These are phyloP conservation scores for Cyprinodon variegatus DNA, from an alignment of 2,113 vertebrate species.

Conservation along the genomic window DNA sequence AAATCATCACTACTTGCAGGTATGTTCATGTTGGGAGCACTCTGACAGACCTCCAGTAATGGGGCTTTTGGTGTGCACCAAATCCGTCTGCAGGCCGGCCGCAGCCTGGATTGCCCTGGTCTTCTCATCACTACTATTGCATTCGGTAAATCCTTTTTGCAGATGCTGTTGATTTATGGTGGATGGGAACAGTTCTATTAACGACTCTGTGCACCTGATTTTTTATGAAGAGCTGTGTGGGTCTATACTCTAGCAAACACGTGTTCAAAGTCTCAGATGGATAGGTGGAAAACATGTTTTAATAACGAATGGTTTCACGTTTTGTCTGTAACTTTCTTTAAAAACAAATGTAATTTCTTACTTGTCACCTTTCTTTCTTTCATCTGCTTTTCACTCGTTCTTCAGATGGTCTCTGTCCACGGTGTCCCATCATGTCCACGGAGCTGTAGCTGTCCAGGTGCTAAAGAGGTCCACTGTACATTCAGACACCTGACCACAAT, in stretches of 20 bases:
- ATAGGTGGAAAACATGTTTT: not conserved
- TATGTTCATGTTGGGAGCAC: conserved; percentile 71
- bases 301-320: too few species aligned
- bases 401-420: conserved; percentile 31
- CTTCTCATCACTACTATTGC: conserved; percentile 60
- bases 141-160: conserved; percentile 50
- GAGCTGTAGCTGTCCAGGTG: conserved; percentile 78
- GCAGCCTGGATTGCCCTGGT: conserved; percentile 66
- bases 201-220: not conserved
- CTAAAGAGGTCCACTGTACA: conserved; percentile 82
- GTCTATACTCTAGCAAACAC: not conserved
- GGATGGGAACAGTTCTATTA: too few species aligned
- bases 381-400: not conserved
- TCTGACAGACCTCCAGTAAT: conserved; percentile 65
- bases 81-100: conserved; percentile 44
- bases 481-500: conserved; percentile 78
- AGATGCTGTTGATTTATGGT: not conserved
- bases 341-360: not conserved
- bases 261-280: not conserved
- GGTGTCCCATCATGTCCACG: conserved; percentile 65
- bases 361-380: not conserved
- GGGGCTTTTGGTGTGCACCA: conserved; percentile 53
- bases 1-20: conserved; percentile 43
- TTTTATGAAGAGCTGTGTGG: not conserved
- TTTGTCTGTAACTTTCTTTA: too few species aligned